Base-by-base conservation (phyloP, 2,797 vertebrate genomes). In the Protonibea diacanthus region DNA sequence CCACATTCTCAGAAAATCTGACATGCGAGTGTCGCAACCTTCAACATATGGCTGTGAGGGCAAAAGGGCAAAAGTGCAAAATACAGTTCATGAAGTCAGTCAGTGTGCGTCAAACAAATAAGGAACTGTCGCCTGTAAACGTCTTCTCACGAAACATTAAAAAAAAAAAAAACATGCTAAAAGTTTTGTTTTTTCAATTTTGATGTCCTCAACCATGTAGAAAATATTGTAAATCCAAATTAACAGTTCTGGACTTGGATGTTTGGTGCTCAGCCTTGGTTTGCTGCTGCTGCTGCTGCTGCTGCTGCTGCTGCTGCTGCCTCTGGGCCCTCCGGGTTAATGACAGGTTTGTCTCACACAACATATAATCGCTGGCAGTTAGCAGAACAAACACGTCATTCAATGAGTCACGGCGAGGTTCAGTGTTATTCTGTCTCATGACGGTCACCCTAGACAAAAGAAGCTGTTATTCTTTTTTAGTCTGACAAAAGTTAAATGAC, bases 331-430 rank as follows among this genome's bases (percentile, higher is more conserved):
- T 77, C 60, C 0, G 79, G 86, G 69, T 82, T 89, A 86, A 91
- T 90, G 87, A 86, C 79, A 88, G 82, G 83, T 91, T 88, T 84
- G 78, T 81, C 65, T 83, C 84, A 63, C 76, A 78, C 51, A 89
- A 72, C 80, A 51, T 89, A 85, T 91, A 91, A 92, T 89, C 18
- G 84, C 72, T 86, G 81, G 75, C 74, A 86, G 81, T 87, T 77
- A 85, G 76, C 63, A 80, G 80, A 78, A 80, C 58, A 83, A 88
- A 81, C 83, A 75, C 80, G 69, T 85, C 88, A 88, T 67, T 70
- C 68, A 73, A 70, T 89, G 86, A 89, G 64, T 86, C 82, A 89
- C 62, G 59, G 53, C 8, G 6, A 78, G 40, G 82, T 74, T 70
- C 59, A 51, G 49, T n/a, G 42, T 63, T 69, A 33, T 52, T 81